These are phyloP conservation scores for Chymomyza caudatula DNA, from an alignment of 2,888 invertebrate genomes.

Conservation along the genomic window DNA sequence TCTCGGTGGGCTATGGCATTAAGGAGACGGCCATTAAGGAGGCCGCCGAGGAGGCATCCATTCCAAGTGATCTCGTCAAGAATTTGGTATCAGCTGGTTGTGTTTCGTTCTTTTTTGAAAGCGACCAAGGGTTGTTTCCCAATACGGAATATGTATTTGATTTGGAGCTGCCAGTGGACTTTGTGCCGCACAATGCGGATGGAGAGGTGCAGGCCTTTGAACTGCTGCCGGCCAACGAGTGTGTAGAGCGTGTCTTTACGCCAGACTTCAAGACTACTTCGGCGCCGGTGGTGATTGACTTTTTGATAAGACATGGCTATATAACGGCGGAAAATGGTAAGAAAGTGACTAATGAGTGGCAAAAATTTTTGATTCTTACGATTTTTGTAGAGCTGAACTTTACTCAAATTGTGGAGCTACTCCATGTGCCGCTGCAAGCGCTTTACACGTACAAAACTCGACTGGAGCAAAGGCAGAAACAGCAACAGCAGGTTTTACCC, in stretches of 20 bases:
- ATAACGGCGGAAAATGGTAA: constrained; percentile 93
- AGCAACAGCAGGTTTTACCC: constrained; percentile 36
- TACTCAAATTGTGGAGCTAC: constrained; percentile 89
- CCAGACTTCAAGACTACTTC: constrained; percentile 96
- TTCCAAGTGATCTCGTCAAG: constrained; percentile 87
- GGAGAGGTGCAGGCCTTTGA: constrained; percentile 96
- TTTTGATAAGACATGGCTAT: constrained; percentile 93
- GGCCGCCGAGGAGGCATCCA: constrained; percentile 95
- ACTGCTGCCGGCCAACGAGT: constrained; percentile 89
- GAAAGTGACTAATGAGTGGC: constrained; percentile 25
- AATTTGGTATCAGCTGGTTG: constrained; percentile 78
- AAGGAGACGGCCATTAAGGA: constrained; percentile 95
- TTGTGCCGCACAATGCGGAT: constrained; percentile 94
- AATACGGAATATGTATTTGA: constrained; percentile 97
- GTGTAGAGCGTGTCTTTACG: constrained; percentile 88
- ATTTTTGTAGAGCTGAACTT: constrained; percentile 87
- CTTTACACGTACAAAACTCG: constrained; percentile 82
- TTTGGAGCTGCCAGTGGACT: constrained; percentile 92
- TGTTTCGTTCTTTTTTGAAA: constrained; percentile 88
- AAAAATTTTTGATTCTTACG: neutral
- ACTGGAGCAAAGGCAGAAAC: constrained; percentile 59
- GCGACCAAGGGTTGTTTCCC: constrained; percentile 94
- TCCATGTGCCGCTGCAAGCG: constrained; percentile 92
- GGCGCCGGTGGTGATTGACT: constrained; percentile 93
- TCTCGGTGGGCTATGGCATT: constrained; percentile 92